Evolutionary conservation across 1,140 invertebrate species (phyloP), one percentile per base, ranked within the genome.

Genomic region (Alviniconcha marisindica): DNA sequence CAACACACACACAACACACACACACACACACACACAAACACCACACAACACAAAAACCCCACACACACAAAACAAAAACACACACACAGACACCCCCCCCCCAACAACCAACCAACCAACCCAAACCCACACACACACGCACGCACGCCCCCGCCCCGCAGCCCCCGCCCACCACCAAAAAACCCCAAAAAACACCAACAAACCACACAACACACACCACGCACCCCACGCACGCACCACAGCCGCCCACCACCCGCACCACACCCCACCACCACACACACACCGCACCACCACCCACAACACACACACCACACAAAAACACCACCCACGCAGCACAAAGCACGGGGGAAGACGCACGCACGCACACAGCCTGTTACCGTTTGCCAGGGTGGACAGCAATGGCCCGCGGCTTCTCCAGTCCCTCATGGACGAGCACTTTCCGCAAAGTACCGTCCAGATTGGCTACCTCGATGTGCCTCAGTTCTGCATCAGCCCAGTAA

Each of bases 1-100:
- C n/a, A n/a, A n/a, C n/a, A 60, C 5, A 60, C 54, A 60, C 54
- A 60, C 54, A n/a, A 56, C 21, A 56, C 5, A 56, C 54, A 60
- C 54, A 60, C 54, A 60, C 54, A 60, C 54, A 60, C 54, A 60
- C 54, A 60, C 54, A 60, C 54, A 60, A 18, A n/a, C n/a, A n/a
- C n/a, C n/a, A n/a, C n/a, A n/a, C n/a, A n/a, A n/a, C n/a, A n/a
- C n/a, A n/a, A n/a, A n/a, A n/a, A n/a, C n/a, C n/a, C n/a, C n/a
- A n/a, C n/a, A n/a, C n/a, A n/a, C n/a, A n/a, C n/a, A n/a, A n/a
- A n/a, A n/a, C n/a, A 60, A 18, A 60, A 18, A 60, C 54, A 60
- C 54, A 24, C 54, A 60, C 54, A 24, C 54, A 60, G 5, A 24
- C 54, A 60, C n/a, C 54, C 54, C 54, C 54, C 54, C 54, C 0